Base-by-base conservation (phyloP, 1,140 invertebrate species). In the Pseudomyrmex concolor region DNA sequence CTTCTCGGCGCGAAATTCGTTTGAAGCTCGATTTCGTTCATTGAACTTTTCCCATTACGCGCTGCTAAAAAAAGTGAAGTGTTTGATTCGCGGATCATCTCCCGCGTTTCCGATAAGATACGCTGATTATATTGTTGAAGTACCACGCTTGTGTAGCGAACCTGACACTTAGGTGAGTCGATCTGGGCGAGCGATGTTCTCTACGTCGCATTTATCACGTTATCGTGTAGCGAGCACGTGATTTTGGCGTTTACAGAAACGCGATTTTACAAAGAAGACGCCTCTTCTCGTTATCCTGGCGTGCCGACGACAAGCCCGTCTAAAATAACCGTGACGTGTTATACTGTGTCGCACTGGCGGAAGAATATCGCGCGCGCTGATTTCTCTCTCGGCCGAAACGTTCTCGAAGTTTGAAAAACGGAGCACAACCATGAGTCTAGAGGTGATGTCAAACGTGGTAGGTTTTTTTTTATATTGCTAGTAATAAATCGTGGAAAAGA, bases 311-410 rank as follows among this genome's bases (percentile, higher is more conserved):
- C 48, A 19, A 67, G 10, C 22, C 76, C 9, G 62, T 34, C 60
- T 50, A 71, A 86, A 86, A 87, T 87, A 87, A 70, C 86, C 72
- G 80, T 87, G 86, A 87, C 84, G 67, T 83, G 51, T 48, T 17
- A 9, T n/a, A 19, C 10, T 50, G 67, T 83, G 51, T 48, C 22
- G 12, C 22, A 19, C 12, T 50, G 48, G 34, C 54, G 76, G 54
- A 70, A 25, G 45, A 80, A 17, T 8, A 17, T 51, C 5, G 45
- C 19, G 48, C 5, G 60, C 17, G 19, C 17, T 74, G 70, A 82
- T 50, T 77, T 64, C 45, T 68, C 17, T n/a, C 34, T 22, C 2
- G 67, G 60, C 17, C 0, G 25, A 43, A 66, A 25, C 12, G 10
- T 68, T 17, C 19, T 17, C 12, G 10, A 43, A 76, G n/a, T 10